Evolutionary conservation across 2,797 vertebrate species (phyloP).

Genomic region (Lutjanus campechanus): DNA sequence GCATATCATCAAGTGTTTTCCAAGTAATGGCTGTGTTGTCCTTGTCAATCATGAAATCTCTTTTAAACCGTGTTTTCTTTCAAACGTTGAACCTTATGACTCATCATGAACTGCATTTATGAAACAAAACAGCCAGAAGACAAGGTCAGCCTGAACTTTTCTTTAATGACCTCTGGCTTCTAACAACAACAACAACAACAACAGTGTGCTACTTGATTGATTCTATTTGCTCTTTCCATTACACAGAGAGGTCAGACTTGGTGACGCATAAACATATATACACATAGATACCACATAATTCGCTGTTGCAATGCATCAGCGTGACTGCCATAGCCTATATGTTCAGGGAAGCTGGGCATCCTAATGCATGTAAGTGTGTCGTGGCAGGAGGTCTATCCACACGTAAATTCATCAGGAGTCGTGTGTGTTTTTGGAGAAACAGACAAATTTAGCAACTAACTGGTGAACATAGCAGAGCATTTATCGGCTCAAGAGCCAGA

Average conservation of each 20-base stretch:
- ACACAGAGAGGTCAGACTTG: conserved; percentile 9
- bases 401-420: no score
- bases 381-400: no score
- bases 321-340: no score
- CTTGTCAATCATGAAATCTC: neutral
- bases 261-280: neutral
- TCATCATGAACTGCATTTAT: conserved; percentile 17
- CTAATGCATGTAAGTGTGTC: no score
- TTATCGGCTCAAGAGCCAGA: no score
- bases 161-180: conserved; percentile 15
- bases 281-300: no score
- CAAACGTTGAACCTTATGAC: conserved; percentile 8
- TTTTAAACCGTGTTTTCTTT: conserved; percentile 8
- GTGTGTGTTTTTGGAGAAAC: neutral
- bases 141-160: conserved; percentile 25
- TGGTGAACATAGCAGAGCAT: no score
- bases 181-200: conserved; percentile 2
- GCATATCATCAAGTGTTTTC: neutral
- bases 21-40: neutral
- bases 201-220: conserved; percentile 2
- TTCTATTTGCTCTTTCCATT: conserved; percentile 7
- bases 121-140: conserved; percentile 9
- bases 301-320: no score
- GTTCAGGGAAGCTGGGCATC: no score
- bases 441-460: no score